Evolutionary conservation across 2,797 vertebrate species (phyloP), one percentile per base, ranked within the genome.

Genomic region (Kryptopterus vitreolus): DNA sequence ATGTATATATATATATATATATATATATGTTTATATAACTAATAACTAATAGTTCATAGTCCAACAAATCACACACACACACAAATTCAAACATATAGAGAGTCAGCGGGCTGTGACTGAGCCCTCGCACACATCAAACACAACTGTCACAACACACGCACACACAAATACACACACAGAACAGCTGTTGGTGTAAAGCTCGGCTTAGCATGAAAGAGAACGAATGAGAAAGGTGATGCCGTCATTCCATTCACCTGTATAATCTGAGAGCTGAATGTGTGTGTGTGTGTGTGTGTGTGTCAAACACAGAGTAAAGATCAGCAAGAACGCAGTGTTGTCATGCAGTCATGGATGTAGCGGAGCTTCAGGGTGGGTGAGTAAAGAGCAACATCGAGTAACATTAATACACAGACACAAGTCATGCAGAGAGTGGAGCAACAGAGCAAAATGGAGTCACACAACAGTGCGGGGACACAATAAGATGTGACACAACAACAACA

Each of bases 91-190:
- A 70, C 48, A 71, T 38, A 55, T 8, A 55, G n/a, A 38, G 33
- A 73, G 53, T 73, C 71, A 73, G 24, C 22, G 52, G 58, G 53
- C 22, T 58, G 52, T 35, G 16, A 72, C 35, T 31, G 43, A 74
- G 53, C 22, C 24, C 50, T 65, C 50, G 78, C 69, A 72, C 59
- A 70, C 77, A 78, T 48, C 71, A 74, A 58, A 74, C n/a, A 24
- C 71, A 24, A 74, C 33, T 58, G 71, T 74, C 53, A 43, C 33
- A 74, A 70, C 65, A 58, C 52, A 43, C 62, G 68, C 29, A 77
- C 77, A 57, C 53, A 58, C 76, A 68, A 61, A 58, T 35, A 69
- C 53, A 59, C 53, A 78, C 52, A 69, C 22, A 33, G 11, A 50
- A n/a, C 68, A 72, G 78, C 58, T 74, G 55, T 59, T 5, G 15